phyloP scores from a whole-genome alignment of 2,888 invertebrate genomes.

The Eristalis arbustorum region DNA sequence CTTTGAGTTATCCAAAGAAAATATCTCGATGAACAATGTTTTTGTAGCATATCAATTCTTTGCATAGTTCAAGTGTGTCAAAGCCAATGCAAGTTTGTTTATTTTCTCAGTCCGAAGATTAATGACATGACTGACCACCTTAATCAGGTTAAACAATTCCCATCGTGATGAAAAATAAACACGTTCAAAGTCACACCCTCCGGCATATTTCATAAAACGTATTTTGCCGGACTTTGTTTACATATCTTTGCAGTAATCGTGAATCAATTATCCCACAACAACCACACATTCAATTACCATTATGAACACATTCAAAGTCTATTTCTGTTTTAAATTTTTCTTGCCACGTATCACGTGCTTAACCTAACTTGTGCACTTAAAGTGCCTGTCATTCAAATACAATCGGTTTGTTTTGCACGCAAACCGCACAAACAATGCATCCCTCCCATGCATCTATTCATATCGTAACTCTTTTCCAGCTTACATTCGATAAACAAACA shows the following conservation, averaged over 20 bases:
- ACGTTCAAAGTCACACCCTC: neutral
- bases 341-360: neutral
- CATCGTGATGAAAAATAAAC: neutral
- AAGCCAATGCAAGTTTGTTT: neutral
- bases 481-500: neutral
- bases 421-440: slow-evolving; percentile 9
- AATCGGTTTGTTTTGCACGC: neutral
- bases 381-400: neutral
- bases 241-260: neutral
- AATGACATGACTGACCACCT: neutral
- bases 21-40: too few relatives aligned
- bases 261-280: neutral
- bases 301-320: neutral
- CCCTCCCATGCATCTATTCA: neutral
- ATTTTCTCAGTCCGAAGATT: neutral
- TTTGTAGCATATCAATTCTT: too few relatives aligned
- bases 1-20: too few relatives aligned
- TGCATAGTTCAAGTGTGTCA: neutral
- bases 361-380: neutral
- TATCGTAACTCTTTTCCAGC: neutral
- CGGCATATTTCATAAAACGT: neutral
- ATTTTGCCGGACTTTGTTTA: neutral
- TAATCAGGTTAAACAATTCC: neutral
- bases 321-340: neutral
- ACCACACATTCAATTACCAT: neutral